These are phyloP conservation scores for Drosophila barbarae DNA, from an alignment of 2,888 invertebrate genomes.

Conservation along the genomic window DNA sequence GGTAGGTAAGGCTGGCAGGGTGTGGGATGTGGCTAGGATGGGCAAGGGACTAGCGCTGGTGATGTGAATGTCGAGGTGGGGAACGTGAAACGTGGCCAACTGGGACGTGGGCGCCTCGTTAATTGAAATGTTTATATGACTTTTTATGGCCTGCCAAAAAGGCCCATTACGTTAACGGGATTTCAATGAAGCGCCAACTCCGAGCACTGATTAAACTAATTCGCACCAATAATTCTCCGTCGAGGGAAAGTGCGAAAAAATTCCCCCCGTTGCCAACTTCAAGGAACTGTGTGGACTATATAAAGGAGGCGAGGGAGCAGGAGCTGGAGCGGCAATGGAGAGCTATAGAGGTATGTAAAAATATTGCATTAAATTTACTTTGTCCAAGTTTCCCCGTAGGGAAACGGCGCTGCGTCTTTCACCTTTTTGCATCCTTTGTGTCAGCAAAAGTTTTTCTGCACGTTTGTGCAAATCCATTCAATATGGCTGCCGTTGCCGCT, in stretches of 20 bases:
- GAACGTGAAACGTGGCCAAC: slow-evolving; percentile 21
- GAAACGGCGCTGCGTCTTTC: slow-evolving; percentile 45
- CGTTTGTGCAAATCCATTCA: slow-evolving; percentile 74
- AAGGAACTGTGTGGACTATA: background rate
- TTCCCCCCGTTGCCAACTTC: slow-evolving; percentile 13
- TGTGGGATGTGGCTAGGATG: slow-evolving; percentile 2
- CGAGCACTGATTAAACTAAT: slow-evolving; percentile 64
- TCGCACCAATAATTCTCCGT: slow-evolving; percentile 58
- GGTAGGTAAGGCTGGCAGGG: slow-evolving; percentile 40
- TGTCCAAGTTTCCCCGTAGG: slow-evolving; percentile 48
- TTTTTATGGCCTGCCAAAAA: slow-evolving; percentile 73
- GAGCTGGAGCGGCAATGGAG: background rate
- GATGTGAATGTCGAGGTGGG: background rate
- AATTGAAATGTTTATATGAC: slow-evolving; percentile 75
- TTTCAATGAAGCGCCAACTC: slow-evolving; percentile 54
- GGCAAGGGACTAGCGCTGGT: background rate
- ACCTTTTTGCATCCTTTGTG: slow-evolving; percentile 74
- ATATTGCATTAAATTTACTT: slow-evolving; percentile 57
- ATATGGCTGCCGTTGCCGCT: slow-evolving; percentile 65
- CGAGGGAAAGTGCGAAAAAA: slow-evolving; percentile 39
- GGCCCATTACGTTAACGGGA: slow-evolving; percentile 70
- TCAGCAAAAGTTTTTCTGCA: slow-evolving; percentile 72
- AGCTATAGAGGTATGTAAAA: slow-evolving; percentile 52
- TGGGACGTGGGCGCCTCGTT: slow-evolving; percentile 64
- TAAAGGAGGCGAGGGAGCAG: too few species aligned